Conservation (phyloP, 2,797 vertebrate genomes). For the Premnoplex brunnescens region DNA sequence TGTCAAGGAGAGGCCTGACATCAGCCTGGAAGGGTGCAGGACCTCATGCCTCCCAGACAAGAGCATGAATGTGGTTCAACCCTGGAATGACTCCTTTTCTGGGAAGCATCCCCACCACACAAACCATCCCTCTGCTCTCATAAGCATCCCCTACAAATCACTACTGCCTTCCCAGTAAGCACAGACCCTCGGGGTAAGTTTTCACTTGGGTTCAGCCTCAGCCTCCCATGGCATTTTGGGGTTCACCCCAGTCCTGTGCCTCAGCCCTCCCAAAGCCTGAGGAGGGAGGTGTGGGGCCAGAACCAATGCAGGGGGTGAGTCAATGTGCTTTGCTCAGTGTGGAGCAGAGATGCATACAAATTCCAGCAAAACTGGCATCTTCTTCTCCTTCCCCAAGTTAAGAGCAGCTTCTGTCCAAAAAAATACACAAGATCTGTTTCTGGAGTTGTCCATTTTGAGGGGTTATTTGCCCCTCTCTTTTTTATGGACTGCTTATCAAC, state of each 20-base stretch:
- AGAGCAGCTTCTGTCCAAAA: neutral
- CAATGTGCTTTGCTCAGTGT: neutral
- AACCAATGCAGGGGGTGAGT: neutral
- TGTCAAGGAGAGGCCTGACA: neutral
- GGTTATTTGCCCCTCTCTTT: rapidly evolving
- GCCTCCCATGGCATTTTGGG: neutral
- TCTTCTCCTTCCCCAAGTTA: neutral
- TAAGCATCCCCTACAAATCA: neutral
- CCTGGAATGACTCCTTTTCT: neutral
- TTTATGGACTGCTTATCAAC: neutral
- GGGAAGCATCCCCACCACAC: neutral
- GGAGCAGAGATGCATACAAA: neutral
- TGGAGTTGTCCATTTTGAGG: neutral
- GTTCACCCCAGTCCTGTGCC: neutral
- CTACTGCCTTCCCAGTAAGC: neutral
- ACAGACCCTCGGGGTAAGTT: neutral
- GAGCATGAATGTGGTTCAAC: neutral
- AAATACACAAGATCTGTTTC: neutral
- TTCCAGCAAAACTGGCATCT: neutral
- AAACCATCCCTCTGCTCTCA: neutral
- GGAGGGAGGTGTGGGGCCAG: neutral
- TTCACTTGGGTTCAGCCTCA: neutral
- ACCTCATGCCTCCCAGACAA: neutral
- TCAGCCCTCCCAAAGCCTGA: neutral
- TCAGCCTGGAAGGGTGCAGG: neutral